phyloP scores from a whole-genome alignment of 2,888 invertebrate genomes.

The Epirrhoe alternata region DNA sequence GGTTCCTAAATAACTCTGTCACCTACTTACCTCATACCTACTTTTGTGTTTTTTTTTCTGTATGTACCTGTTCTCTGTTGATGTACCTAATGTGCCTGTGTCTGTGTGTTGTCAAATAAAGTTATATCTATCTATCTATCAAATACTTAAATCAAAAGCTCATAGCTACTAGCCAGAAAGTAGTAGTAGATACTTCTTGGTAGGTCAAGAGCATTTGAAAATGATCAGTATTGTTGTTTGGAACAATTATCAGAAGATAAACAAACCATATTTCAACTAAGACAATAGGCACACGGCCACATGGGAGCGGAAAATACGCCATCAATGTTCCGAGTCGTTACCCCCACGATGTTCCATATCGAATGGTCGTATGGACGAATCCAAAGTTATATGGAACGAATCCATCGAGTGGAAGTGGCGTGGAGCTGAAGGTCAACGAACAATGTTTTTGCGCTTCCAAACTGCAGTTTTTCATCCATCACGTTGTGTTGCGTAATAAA shows the following conservation, averaged over 20 bases:
- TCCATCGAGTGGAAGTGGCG: constrained; percentile 27
- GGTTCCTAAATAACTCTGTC: too few species aligned
- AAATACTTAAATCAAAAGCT: too few species aligned
- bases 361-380: constrained; percentile 38
- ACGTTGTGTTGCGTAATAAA: constrained; percentile 6
- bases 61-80: too few species aligned
- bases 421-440: constrained; percentile 25
- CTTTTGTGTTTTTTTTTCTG: too few species aligned
- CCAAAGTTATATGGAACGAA: constrained; percentile 44
- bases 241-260: constrained; percentile 5
- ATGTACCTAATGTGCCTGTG: too few species aligned
- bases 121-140: too few species aligned
- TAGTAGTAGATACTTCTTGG: not conserved
- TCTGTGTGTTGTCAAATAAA: too few species aligned
- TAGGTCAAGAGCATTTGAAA: not conserved
- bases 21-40: too few species aligned
- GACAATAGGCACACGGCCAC: constrained; percentile 44
- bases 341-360: constrained; percentile 39
- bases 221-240: constrained; percentile 3
- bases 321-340: constrained; percentile 44
- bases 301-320: constrained; percentile 53
- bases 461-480: constrained; percentile 16
- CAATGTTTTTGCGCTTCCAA: constrained; percentile 18
- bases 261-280: constrained; percentile 39
- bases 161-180: too few species aligned